Evolutionary conservation across 2,888 invertebrate species (phyloP).

Genomic region (Plagodis dolabraria): DNA sequence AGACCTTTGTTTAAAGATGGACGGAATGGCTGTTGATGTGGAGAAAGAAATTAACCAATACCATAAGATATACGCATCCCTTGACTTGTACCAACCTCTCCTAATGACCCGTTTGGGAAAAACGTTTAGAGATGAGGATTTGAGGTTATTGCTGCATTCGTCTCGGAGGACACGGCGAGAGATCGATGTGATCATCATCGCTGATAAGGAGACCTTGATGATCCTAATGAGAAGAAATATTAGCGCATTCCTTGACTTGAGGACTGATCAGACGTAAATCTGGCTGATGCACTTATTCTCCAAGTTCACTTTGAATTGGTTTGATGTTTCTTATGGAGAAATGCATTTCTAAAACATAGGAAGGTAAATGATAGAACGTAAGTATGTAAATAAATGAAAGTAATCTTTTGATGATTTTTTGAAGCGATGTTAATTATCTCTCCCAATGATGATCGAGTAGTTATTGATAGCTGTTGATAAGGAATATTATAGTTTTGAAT

Average conservation of each 20-base stretch:
- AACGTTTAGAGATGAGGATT: conserved; percentile 63
- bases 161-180: conserved; percentile 43
- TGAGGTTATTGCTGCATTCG: conserved; percentile 49
- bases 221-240: background rate
- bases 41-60: too few relatives aligned
- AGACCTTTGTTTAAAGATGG: too few relatives aligned
- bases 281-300: background rate
- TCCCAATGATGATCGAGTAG: too few relatives aligned
- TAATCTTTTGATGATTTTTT: too few relatives aligned
- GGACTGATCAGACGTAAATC: background rate
- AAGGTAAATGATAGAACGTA: too few relatives aligned
- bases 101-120: conserved; percentile 75
- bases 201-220: conserved; percentile 26
- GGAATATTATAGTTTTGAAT: too few relatives aligned
- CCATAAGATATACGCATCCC: background rate
- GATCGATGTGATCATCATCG: conserved; percentile 32
- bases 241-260: conserved; percentile 5
- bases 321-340: background rate
- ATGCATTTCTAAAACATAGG: too few relatives aligned
- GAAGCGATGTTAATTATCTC: too few relatives aligned
- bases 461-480: too few relatives aligned
- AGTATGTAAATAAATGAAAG: too few relatives aligned
- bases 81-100: conserved; percentile 43
- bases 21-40: too few relatives aligned
- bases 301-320: background rate